Percentiles rank a stretch among this genome's conserved stretches.
These are phyloP conservation scores for Champsocephalus esox DNA, from an alignment of 2,797 vertebrate genomes.

Conservation along the genomic window DNA sequence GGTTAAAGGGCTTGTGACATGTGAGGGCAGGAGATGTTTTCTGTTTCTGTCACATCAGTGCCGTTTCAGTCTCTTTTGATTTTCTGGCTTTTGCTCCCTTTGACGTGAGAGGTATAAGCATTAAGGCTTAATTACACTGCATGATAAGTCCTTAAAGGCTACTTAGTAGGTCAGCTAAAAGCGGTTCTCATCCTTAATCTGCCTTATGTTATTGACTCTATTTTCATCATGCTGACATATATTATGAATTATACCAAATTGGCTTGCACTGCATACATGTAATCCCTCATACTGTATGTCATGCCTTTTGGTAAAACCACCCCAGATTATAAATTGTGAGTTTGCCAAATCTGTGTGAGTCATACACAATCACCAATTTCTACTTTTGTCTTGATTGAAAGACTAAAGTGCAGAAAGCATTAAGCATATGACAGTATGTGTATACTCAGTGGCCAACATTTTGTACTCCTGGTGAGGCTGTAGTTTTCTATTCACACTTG, in stretches of 20 bases:
- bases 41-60: conserved; percentile 42
- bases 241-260: conserved; percentile 28
- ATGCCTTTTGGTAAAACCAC: conserved; percentile 25
- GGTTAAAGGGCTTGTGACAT: conserved; percentile 43
- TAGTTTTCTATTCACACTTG: neutral
- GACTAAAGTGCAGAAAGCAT: neutral
- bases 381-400: neutral
- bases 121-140: conserved; percentile 53
- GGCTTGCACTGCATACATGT: conserved; percentile 26
- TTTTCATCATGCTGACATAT: conserved; percentile 37
- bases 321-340: conserved; percentile 7
- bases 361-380: neutral
- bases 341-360: conserved; percentile 20
- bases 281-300: conserved; percentile 25
- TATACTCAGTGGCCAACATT: neutral
- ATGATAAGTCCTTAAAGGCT: conserved; percentile 45
- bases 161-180: conserved; percentile 55
- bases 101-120: conserved; percentile 60
- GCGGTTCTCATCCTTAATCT: conserved; percentile 42
- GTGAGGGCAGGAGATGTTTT: conserved; percentile 32
- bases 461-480: neutral
- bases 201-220: conserved; percentile 33
- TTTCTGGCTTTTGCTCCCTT: conserved; percentile 54
- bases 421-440: neutral
- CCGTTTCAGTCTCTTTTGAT: conserved; percentile 57